Evolutionary conservation across 1,140 invertebrate species (phyloP).

Genomic region (Panagrolaimus sp.): DNA sequence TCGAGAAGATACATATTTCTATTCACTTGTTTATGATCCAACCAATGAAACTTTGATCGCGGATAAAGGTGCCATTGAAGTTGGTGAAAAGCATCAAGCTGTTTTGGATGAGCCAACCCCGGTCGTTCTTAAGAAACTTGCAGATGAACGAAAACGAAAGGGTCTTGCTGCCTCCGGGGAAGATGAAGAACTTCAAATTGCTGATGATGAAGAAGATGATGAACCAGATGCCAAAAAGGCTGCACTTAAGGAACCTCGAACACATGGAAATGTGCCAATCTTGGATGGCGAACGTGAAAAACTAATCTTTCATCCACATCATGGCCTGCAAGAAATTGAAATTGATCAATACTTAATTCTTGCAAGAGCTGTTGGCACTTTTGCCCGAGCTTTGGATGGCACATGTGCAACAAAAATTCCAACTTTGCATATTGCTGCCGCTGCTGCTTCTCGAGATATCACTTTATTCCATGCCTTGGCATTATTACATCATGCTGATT

Average conservation of each 20-base stretch:
- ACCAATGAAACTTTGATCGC: slow-evolving; percentile 93
- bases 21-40: slow-evolving; percentile 97
- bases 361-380: slow-evolving; percentile 91
- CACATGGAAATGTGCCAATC: not conserved
- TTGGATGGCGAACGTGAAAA: slow-evolving; percentile 71
- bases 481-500: slow-evolving; percentile 82
- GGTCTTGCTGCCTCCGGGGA: not conserved
- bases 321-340: slow-evolving; percentile 82
- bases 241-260: not conserved
- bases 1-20: slow-evolving; percentile 98
- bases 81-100: slow-evolving; percentile 91
- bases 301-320: slow-evolving; percentile 84
- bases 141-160: slow-evolving; percentile 27
- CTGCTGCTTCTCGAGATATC: slow-evolving; percentile 93
- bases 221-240: slow-evolving; percentile 2
- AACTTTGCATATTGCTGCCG: slow-evolving; percentile 94
- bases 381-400: slow-evolving; percentile 93
- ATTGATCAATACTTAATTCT: slow-evolving; percentile 98
- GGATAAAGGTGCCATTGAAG: slow-evolving; percentile 89
- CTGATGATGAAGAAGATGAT: slow-evolving; percentile 30
- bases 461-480: slow-evolving; percentile 98
- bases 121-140: slow-evolving; percentile 22
- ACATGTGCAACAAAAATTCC: slow-evolving; percentile 95
- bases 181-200: slow-evolving; percentile 34
- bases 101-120: slow-evolving; percentile 28